Percentiles rank a stretch among this genome's conserved stretches.
phyloP scores from a whole-genome alignment of 2,797 vertebrate genomes.

The Acanthiza pusilla region DNA sequence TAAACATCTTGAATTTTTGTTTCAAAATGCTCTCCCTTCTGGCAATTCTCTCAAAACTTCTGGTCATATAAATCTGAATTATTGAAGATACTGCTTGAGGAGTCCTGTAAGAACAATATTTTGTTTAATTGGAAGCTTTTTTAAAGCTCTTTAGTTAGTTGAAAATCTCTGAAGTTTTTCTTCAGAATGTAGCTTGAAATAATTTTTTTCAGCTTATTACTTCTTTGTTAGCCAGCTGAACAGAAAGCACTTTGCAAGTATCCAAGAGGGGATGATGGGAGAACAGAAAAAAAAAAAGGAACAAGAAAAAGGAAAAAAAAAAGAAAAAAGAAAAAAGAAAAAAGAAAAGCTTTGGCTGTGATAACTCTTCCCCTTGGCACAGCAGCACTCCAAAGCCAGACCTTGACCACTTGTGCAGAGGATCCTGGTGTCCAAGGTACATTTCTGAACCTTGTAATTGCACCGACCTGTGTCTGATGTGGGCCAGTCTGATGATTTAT shows the following conservation, averaged over 20 bases:
- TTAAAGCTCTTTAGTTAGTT: background rate
- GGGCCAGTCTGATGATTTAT: background rate
- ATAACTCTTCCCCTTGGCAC: background rate
- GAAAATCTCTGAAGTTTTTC: background rate
- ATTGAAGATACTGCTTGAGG: background rate
- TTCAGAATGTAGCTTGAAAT: background rate
- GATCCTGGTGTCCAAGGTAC: background rate
- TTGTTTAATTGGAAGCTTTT: background rate
- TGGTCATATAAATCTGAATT: slow-evolving; percentile 28
- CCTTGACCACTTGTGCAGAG: background rate
- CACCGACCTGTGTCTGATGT: background rate
- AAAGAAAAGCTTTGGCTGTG: background rate
- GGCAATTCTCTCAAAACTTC: slow-evolving; percentile 40
- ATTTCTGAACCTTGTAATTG: background rate
- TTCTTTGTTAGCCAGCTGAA: background rate
- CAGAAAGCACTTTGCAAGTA: background rate
- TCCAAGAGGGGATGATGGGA: background rate
- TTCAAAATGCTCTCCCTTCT: slow-evolving; percentile 52
- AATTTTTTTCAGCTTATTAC: background rate
- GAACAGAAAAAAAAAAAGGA: background rate
- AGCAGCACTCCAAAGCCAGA: background rate
- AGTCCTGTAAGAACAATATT: background rate
- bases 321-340: background rate
- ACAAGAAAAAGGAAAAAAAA: rapidly evolving
- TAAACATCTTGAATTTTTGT: slow-evolving; percentile 32